These are phyloP conservation scores for Mesitornis unicolor DNA, from an alignment of 2,113 vertebrate genomes.

Conservation along the genomic window DNA sequence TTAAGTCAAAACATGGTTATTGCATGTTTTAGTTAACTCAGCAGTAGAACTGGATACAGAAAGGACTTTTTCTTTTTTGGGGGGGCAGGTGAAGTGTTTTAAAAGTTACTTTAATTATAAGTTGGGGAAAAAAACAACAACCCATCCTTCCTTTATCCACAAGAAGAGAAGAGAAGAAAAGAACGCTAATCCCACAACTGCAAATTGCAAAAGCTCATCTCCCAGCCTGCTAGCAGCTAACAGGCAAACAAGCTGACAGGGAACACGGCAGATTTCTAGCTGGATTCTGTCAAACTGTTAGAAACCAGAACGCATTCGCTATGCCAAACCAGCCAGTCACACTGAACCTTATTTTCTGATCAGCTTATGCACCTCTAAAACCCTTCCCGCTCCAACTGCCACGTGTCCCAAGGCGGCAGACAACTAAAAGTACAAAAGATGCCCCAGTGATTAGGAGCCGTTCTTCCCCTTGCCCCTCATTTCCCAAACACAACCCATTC, in stretches of 20 bases:
- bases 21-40: neutral
- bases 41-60: neutral
- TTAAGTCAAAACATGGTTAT: neutral
- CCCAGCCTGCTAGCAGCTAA: neutral
- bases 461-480: neutral
- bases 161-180: too few relatives aligned
- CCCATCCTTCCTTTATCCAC: neutral
- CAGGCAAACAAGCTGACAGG: neutral
- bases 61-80: neutral
- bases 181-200: neutral
- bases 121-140: neutral
- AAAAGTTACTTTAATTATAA: neutral
- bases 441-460: rapidly evolving
- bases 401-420: neutral
- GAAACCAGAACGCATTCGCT: neutral
- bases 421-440: neutral
- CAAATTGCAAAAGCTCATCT: neutral
- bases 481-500: neutral
- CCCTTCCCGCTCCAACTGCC: neutral
- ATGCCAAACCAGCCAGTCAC: neutral
- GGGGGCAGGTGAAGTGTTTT: neutral
- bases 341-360: neutral
- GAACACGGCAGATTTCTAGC: neutral
- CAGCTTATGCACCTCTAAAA: neutral
- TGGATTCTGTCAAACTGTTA: neutral